phyloP scores from a whole-genome alignment of 2,113 vertebrate genomes.

The Gobio gobio region DNA sequence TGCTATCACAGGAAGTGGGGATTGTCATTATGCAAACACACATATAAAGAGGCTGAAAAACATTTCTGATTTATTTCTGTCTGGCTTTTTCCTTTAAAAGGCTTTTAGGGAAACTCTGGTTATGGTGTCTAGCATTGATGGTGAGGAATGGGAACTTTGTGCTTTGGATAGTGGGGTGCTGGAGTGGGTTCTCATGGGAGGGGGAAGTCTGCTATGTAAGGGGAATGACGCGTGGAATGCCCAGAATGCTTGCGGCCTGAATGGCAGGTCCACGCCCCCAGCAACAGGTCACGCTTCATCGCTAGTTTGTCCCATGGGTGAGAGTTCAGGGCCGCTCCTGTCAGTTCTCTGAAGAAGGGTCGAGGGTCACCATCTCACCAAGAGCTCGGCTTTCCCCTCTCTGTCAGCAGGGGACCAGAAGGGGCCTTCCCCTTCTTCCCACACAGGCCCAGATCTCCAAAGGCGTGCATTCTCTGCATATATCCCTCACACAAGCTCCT shows the following conservation, averaged over 20 bases:
- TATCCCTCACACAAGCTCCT: slow-evolving; percentile 49
- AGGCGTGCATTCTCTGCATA: slow-evolving; percentile 54
- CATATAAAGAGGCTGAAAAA: background rate
- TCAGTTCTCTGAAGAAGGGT: slow-evolving; percentile 71
- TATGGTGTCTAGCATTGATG: background rate
- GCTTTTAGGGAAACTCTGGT: background rate
- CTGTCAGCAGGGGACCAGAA: slow-evolving; percentile 53
- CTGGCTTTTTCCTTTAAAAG: background rate
- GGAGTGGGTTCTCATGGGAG: slow-evolving; percentile 37
- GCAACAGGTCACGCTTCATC: slow-evolving; percentile 70
- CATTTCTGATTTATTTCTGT: background rate
- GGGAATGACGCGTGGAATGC: slow-evolving; percentile 70
- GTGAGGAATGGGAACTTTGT: slow-evolving; percentile 38
- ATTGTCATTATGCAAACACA: background rate
- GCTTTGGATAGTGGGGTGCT: slow-evolving; percentile 2
- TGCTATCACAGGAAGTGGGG: slow-evolving; percentile 11
- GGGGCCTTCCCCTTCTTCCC: slow-evolving; percentile 51
- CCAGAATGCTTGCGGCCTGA: slow-evolving; percentile 68
- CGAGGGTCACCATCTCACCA: slow-evolving; percentile 69
- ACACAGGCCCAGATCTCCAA: slow-evolving; percentile 47
- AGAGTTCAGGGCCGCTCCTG: slow-evolving; percentile 72
- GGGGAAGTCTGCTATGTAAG: slow-evolving; percentile 42
- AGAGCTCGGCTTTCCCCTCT: slow-evolving; percentile 68
- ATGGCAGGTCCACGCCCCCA: slow-evolving; percentile 56
- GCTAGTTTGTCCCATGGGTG: slow-evolving; percentile 69